phyloP scores from a whole-genome alignment of 2,888 invertebrate genomes.

The Anoncus sp. region DNA sequence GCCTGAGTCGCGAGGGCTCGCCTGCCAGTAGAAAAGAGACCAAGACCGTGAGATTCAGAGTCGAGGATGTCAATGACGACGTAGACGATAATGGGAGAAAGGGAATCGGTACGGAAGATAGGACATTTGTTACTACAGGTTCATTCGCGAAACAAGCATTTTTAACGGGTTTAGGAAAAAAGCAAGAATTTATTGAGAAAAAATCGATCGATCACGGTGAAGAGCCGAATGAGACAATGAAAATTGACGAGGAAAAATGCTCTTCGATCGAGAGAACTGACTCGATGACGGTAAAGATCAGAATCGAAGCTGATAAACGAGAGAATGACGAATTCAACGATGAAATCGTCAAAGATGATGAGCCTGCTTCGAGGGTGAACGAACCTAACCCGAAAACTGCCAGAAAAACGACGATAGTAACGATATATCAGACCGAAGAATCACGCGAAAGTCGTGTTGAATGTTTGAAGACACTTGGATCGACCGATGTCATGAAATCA shows the following conservation, averaged over 20 bases:
- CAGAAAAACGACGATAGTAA: constrained; percentile 49
- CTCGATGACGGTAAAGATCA: constrained; percentile 56
- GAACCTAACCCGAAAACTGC: constrained; percentile 18
- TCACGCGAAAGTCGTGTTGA: constrained; percentile 24
- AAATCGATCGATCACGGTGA: constrained; percentile 1
- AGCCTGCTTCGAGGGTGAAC: constrained; percentile 2
- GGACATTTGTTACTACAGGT: constrained; percentile 4
- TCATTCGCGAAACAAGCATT: background rate
- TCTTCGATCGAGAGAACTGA: constrained; percentile 48
- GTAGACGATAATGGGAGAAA: constrained; percentile 30
- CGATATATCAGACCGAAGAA: constrained; percentile 51
- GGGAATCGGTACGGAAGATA: background rate
- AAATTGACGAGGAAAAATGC: constrained; percentile 4
- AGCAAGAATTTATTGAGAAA: background rate
- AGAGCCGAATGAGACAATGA: background rate
- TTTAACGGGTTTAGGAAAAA: constrained; percentile 21
- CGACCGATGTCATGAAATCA: constrained; percentile 59
- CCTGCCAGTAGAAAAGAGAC: constrained; percentile 66
- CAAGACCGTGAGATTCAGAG: constrained; percentile 77
- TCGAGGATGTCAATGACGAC: constrained; percentile 63
- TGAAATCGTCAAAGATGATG: constrained; percentile 14
- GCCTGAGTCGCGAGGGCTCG: constrained; percentile 60
- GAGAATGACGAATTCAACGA: constrained; percentile 24
- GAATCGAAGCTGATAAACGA: constrained; percentile 45
- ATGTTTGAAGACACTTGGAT: constrained; percentile 31